Percentiles rank a stretch among this genome's conserved stretches.
Evolutionary conservation across 2,888 invertebrate species (phyloP).

Genomic region (Drosophila ochracea): DNA sequence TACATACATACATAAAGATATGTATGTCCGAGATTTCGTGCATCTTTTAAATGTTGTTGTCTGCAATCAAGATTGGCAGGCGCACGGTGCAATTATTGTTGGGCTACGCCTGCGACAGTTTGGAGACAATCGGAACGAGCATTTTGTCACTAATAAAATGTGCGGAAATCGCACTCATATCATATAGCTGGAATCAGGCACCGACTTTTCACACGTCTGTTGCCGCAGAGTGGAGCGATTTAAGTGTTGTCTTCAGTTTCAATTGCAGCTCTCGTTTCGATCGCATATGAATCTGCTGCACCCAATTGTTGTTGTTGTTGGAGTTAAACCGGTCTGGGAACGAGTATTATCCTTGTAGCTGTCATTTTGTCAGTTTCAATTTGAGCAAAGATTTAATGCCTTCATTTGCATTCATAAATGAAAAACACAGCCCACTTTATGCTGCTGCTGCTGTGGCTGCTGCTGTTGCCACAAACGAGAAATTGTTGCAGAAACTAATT

Average conservation of each 20-base stretch:
- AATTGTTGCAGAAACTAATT: slow-evolving; percentile 61
- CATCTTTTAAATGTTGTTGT: slow-evolving; percentile 8
- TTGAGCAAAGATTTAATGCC: slow-evolving; percentile 75
- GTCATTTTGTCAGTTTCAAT: slow-evolving; percentile 75
- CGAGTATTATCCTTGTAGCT: slow-evolving; percentile 70
- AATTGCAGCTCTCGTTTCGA: slow-evolving; percentile 39
- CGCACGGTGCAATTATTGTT: slow-evolving; percentile 54
- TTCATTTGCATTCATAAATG: slow-evolving; percentile 79
- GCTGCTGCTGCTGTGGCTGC: slow-evolving; percentile 9
- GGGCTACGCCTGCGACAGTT: slow-evolving; percentile 43
- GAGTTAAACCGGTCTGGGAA: slow-evolving; percentile 52
- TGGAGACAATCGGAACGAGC: slow-evolving; percentile 8
- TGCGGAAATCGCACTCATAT: slow-evolving; percentile 51
- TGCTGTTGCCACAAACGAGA: slow-evolving; percentile 33
- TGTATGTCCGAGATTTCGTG: slow-evolving; percentile 5
- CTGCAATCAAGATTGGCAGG: slow-evolving; percentile 47
- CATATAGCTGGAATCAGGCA: slow-evolving; percentile 24
- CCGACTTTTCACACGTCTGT: slow-evolving; percentile 65
- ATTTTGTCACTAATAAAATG: slow-evolving; percentile 55
- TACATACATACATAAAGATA: background rate
- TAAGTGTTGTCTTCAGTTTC: slow-evolving; percentile 31
- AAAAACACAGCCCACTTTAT: slow-evolving; percentile 70
- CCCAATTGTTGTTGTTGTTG: slow-evolving; percentile 10
- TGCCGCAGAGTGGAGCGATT: slow-evolving; percentile 5
- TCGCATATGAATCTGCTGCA: slow-evolving; percentile 38